Evolutionary conservation across 2,113 vertebrate species (phyloP).

Genomic region (Glaucidium brasilianum): DNA sequence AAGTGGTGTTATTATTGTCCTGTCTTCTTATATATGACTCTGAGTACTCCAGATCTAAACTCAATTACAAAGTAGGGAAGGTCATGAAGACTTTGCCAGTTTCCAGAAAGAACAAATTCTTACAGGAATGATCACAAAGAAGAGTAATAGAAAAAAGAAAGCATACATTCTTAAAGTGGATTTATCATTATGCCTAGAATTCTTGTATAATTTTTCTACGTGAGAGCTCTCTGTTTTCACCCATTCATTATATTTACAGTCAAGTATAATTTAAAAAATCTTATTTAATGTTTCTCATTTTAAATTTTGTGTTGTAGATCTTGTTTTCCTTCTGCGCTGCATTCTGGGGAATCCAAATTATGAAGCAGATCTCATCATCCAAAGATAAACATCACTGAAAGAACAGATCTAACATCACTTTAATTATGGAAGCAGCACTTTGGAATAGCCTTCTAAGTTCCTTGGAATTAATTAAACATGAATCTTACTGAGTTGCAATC

Average conservation of each 20-base stretch:
- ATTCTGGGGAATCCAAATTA: slow-evolving; percentile 81
- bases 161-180: neutral
- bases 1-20: neutral
- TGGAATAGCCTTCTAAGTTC: neutral
- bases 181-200: neutral
- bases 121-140: neutral
- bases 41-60: neutral
- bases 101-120: neutral
- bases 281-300: neutral
- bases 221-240: neutral
- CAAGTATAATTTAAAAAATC: neutral
- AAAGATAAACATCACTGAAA: slow-evolving; percentile 72
- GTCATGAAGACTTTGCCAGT: neutral
- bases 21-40: neutral
- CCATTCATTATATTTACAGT: neutral
- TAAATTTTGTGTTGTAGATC: slow-evolving; percentile 71
- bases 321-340: slow-evolving; percentile 82
- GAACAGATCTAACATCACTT: neutral
- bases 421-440: neutral
- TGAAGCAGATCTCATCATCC: slow-evolving; percentile 60
- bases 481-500: neutral
- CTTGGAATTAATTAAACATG: neutral
- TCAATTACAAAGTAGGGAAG: neutral
- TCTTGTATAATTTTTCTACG: neutral
- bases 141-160: neutral